Evolutionary conservation across 1,140 invertebrate genomes (phyloP), one percentile per base, ranked within the genome.

Genomic region (Lysiphlebus fabarum): DNA sequence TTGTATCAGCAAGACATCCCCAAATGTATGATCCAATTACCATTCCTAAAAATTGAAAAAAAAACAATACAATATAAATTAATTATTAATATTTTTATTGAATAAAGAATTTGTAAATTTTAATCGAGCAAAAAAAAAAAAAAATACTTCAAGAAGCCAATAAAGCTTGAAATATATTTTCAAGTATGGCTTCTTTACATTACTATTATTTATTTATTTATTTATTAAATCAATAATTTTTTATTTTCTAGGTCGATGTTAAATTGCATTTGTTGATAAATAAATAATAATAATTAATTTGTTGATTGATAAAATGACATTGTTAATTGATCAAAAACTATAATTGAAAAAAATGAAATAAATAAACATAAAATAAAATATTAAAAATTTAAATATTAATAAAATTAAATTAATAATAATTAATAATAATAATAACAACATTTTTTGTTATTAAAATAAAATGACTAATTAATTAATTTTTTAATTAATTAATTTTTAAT

Each of bases 11-110:
- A 65, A 93, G 78, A 63, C 87, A 91, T 38, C 91, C 91, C 91
- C 91, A 93, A 73, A 93, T 87, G 77, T 92, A 92, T n/a, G 90
- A 92, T 12, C 91, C 91, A 60, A 92, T 79, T 58, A 93, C 86
- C 91, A 94, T 93, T 62, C 92, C 91, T 91, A 65, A 5, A 63
- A 67, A 55, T n/a, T n/a, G n/a, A n/a, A n/a, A n/a, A 48, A 38
- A 47, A 17, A 40, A 43, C 40, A 41, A 34, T 14, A 14, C 34
- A 8, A 14, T 17, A 37, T 50, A 34, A 54, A 62, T 42, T 12
- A 10, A 48, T 8, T 7, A 44, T n/a, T 14, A n/a, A 44, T 44
- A 7, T 7, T 6, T 40, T 7, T n/a, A 44, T 5, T 8, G 43
- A 44, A 44, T 5, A 44, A 14, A 8, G 6, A 6, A 44, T 44